Conservation (phyloP, 2,888 invertebrate species). For the Metopia argyrocephala region DNA sequence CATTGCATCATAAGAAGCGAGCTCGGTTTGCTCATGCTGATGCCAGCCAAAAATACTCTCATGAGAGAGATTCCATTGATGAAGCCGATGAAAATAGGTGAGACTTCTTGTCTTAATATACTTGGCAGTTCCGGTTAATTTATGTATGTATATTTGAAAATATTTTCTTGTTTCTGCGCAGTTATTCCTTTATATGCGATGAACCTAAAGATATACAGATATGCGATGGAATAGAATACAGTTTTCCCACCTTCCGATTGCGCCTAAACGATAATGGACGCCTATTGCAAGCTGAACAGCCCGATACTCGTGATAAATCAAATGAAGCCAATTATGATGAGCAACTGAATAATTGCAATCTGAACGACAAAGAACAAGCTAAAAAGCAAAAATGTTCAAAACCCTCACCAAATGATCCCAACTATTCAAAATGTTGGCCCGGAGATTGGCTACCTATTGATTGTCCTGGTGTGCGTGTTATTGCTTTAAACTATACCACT, state of each 20-base stretch:
- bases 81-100: conserved; percentile 60
- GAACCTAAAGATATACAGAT: conserved; percentile 71
- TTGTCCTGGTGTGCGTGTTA: conserved; percentile 86
- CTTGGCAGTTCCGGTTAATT: too few relatives aligned
- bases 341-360: conserved; percentile 14
- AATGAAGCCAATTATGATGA: not conserved
- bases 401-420: conserved; percentile 71
- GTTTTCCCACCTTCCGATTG: conserved; percentile 77
- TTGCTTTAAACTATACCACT: conserved; percentile 90
- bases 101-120: too few relatives aligned
- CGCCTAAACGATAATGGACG: conserved; percentile 74
- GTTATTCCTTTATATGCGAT: conserved; percentile 72
- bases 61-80: conserved; percentile 48
- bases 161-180: conserved; percentile 40
- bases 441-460: conserved; percentile 91
- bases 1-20: conserved; percentile 74
- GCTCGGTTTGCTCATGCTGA: conserved; percentile 69
- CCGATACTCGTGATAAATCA: conserved; percentile 46
- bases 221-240: conserved; percentile 76
- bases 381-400: conserved; percentile 43
- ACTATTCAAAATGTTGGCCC: conserved; percentile 88
- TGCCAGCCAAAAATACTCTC: conserved; percentile 60
- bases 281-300: conserved; percentile 68
- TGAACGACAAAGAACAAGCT: conserved; percentile 10
- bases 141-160: not conserved